phyloP scores from a whole-genome alignment of 1,140 invertebrate genomes.

The Pollicipes pollicipes region DNA sequence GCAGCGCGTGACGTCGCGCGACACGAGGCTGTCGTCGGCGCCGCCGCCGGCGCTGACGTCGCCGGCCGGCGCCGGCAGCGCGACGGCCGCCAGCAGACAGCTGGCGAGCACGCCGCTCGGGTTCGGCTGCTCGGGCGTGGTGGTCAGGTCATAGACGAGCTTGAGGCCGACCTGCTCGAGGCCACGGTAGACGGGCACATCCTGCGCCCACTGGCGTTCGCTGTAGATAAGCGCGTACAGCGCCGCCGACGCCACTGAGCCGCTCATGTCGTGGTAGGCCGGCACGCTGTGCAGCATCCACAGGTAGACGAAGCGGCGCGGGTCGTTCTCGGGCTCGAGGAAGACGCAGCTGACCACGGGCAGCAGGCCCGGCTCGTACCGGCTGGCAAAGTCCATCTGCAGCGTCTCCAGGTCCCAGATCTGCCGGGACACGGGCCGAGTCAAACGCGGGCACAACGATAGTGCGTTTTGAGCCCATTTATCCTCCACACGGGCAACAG shows the following conservation, averaged over 20 bases:
- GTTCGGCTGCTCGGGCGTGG: slow-evolving; percentile 4
- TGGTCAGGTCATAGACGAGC: slow-evolving; percentile 2
- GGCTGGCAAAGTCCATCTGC: slow-evolving; percentile 21
- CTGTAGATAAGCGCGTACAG: slow-evolving; percentile 12
- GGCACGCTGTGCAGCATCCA: slow-evolving; percentile 37
- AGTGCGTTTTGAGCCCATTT: too few species aligned
- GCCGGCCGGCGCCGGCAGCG: background rate
- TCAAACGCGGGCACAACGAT: too few species aligned
- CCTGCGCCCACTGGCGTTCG: slow-evolving; percentile 10
- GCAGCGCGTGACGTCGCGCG: slow-evolving; percentile 30
- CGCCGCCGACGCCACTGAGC: slow-evolving; percentile 6
- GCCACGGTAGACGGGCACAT: slow-evolving; percentile 10
- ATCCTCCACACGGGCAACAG: too few species aligned
- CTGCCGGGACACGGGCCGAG: too few species aligned
- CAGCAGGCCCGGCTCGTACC: slow-evolving; percentile 33
- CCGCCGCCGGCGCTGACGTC: background rate
- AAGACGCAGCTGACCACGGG: slow-evolving; percentile 48
- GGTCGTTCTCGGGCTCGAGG: slow-evolving; percentile 62
- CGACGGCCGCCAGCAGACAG: background rate
- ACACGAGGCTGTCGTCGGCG: background rate
- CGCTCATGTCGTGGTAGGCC: slow-evolving; percentile 3
- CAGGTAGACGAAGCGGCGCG: slow-evolving; percentile 52
- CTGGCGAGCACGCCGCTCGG: background rate
- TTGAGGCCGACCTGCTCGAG: background rate
- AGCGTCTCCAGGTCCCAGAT: slow-evolving; percentile 9